Percentiles rank a stretch among this genome's conserved stretches.
Evolutionary conservation across 2,888 invertebrate species (phyloP).

Genomic region (Lomographa bimaculata): DNA sequence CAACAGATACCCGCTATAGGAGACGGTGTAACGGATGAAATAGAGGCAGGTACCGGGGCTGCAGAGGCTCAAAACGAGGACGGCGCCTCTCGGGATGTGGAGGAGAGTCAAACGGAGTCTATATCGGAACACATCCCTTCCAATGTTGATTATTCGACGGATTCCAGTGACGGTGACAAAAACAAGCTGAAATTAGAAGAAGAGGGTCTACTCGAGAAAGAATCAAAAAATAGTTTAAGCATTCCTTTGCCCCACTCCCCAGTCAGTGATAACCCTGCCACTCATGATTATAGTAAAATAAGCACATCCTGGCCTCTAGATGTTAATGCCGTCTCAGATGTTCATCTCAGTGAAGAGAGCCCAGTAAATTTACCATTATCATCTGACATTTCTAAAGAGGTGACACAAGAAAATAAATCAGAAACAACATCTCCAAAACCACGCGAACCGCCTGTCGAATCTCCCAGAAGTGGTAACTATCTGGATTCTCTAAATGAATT

Average conservation of each 20-base stretch:
- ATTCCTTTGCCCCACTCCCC: conserved; percentile 47
- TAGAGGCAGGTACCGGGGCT: conserved; percentile 44
- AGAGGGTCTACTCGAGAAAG: conserved; percentile 32
- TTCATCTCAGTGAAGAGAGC: conserved; percentile 70
- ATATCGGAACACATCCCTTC: conserved; percentile 75
- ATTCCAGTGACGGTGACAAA: conserved; percentile 50
- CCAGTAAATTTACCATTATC: conserved; percentile 64
- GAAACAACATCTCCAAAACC: conserved; percentile 33
- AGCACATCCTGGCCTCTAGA: conserved; percentile 66
- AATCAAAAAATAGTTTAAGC: conserved; percentile 48
- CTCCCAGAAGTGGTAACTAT: conserved; percentile 60
- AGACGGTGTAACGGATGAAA: conserved; percentile 49
- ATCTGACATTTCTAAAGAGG: conserved; percentile 63
- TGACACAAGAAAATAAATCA: conserved; percentile 39
- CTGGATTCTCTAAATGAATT: conserved; percentile 59
- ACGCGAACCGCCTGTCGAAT: conserved; percentile 45
- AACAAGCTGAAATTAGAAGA: conserved; percentile 45
- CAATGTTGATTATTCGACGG: conserved; percentile 63
- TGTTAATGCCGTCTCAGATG: conserved; percentile 55
- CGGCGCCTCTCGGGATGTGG: conserved; percentile 42
- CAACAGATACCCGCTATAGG: conserved; percentile 69
- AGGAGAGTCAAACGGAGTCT: conserved; percentile 64
- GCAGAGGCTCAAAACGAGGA: conserved; percentile 43
- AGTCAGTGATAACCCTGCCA: conserved; percentile 50
- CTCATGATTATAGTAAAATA: conserved; percentile 53